A percentile compares a stretch with the other conserved stretches of the same genome.
Evolutionary conservation across 2,113 vertebrate genomes (phyloP).

Genomic region (Perca schrenkii): DNA sequence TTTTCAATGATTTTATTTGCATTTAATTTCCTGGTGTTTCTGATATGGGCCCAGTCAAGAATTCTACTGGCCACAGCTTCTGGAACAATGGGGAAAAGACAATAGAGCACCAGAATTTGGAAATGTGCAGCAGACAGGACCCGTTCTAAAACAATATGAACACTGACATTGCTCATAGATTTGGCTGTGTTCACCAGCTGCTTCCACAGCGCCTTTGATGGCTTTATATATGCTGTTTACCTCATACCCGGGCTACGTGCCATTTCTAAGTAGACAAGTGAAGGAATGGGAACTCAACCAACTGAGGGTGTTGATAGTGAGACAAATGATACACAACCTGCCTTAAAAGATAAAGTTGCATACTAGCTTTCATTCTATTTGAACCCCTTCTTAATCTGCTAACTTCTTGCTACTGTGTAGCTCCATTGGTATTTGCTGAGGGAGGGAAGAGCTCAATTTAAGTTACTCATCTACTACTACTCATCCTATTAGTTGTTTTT

Average conservation of each 20-base stretch:
- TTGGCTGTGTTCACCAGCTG: constrained; percentile 31
- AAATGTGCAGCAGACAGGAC: constrained; percentile 1
- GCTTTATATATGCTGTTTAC: constrained; percentile 39
- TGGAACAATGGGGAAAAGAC: constrained; percentile 2
- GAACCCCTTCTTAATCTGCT: background rate
- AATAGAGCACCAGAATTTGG: background rate
- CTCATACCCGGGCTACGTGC: constrained; percentile 30
- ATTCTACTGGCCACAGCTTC: background rate
- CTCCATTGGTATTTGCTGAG: background rate
- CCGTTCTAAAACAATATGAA: constrained; percentile 6
- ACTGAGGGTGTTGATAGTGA: constrained; percentile 21
- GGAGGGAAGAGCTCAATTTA: background rate
- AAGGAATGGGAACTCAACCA: constrained; percentile 40
- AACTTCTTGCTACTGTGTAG: background rate
- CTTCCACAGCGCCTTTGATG: constrained; percentile 44
- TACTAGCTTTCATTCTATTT: background rate
- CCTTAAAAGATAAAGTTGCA: background rate
- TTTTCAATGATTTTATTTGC: background rate
- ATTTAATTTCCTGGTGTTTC: background rate
- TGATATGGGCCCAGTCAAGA: background rate
- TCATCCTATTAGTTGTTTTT: background rate
- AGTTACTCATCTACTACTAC: background rate
- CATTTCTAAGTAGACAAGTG: constrained; percentile 48
- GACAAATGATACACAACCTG: constrained; percentile 2
- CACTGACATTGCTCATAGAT: constrained; percentile 6